A percentile compares a stretch with the other conserved stretches of the same genome.
Evolutionary conservation across 2,797 vertebrate genomes (phyloP).

Genomic region (Ambastaia sidthimunki): DNA sequence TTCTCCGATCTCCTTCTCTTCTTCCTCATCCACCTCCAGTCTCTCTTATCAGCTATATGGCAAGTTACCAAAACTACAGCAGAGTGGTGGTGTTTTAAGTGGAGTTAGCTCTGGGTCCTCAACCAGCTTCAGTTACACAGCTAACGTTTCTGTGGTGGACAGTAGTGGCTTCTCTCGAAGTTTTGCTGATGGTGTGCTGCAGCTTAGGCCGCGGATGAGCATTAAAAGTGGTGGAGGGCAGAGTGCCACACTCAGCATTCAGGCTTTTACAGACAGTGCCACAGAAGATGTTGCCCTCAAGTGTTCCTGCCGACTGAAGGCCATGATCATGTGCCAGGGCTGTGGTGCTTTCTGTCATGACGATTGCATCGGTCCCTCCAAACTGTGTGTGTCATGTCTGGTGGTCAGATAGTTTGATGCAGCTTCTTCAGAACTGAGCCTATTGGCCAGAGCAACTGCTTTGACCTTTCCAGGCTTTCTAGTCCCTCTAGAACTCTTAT

Average conservation of each 20-base stretch:
- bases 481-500: slow-evolving; percentile 48
- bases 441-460: slow-evolving; percentile 29
- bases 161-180: slow-evolving; percentile 82
- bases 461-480: slow-evolving; percentile 47
- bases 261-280: slow-evolving; percentile 87
- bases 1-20: slow-evolving; percentile 73
- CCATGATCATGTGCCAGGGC: slow-evolving; percentile 99
- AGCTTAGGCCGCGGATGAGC: slow-evolving; percentile 85
- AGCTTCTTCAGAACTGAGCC: slow-evolving; percentile 45
- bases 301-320: slow-evolving; percentile 97
- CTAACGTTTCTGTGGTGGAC: slow-evolving; percentile 81
- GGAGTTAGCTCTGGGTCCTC: slow-evolving; percentile 63
- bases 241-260: slow-evolving; percentile 84
- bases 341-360: slow-evolving; percentile 98
- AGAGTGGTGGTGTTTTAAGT: slow-evolving; percentile 68
- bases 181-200: slow-evolving; percentile 85
- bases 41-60: slow-evolving; percentile 90
- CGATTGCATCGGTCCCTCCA: slow-evolving; percentile 98
- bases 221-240: slow-evolving; percentile 72
- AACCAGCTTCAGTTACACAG: slow-evolving; percentile 87
- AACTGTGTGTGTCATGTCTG: slow-evolving; percentile 98
- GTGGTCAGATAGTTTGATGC: slow-evolving; percentile 93
- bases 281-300: slow-evolving; percentile 89
- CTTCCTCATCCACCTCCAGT: slow-evolving; percentile 76
- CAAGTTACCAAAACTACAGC: slow-evolving; percentile 89